phyloP scores from a whole-genome alignment of 2,113 vertebrate species.

The Megaceryle torquata region DNA sequence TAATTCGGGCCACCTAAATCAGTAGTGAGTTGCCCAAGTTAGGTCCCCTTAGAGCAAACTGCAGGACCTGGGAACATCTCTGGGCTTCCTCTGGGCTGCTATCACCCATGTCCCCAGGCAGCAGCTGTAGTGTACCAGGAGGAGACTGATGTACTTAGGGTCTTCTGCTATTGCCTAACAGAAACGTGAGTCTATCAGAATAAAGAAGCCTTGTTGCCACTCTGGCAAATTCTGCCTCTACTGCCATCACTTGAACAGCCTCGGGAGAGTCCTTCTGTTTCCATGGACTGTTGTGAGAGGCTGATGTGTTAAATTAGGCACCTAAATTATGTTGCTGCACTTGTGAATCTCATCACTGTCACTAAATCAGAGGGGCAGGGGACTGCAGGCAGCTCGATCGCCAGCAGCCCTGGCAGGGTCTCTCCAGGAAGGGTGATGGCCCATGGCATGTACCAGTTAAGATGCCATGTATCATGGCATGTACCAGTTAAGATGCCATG shows the following conservation, averaged over 20 bases:
- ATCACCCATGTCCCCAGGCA: background rate
- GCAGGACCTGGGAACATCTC: background rate
- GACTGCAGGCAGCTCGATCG: rapidly evolving
- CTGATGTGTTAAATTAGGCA: background rate
- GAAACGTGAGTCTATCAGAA: background rate
- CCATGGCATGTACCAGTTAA: no score
- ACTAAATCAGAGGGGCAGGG: background rate
- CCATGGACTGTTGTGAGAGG: background rate
- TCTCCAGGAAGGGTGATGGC: background rate
- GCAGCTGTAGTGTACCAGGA: background rate
- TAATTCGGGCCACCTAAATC: background rate
- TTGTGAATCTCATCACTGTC: background rate
- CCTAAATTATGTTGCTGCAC: background rate
- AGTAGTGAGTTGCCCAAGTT: background rate
- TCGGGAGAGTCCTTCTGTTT: background rate
- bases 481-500: background rate
- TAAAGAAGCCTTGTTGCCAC: background rate
- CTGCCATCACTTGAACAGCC: background rate
- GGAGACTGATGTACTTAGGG: background rate
- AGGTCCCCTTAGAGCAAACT: background rate
- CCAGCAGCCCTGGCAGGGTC: background rate
- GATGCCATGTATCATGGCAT: background rate
- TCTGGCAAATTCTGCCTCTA: background rate
- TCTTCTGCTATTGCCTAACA: background rate
- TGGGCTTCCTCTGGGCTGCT: background rate